These are phyloP conservation scores for Tipula confusa DNA, from an alignment of 2,888 invertebrate species.

Conservation along the genomic window DNA sequence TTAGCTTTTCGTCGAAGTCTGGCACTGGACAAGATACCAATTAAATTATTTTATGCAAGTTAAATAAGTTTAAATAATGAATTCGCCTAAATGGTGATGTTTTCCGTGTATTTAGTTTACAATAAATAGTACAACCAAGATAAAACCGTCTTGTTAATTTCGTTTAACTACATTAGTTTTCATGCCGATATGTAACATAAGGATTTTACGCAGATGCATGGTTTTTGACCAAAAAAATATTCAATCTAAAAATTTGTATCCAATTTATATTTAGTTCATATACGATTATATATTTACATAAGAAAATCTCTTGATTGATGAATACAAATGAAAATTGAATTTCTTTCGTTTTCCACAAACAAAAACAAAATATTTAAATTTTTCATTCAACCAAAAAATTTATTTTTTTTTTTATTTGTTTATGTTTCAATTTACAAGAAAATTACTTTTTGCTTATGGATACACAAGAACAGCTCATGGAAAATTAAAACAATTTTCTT, in stretches of 20 bases:
- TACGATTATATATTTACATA: neutral
- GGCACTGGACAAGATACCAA: too few relatives aligned
- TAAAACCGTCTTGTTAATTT: too few relatives aligned
- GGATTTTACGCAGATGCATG: too few relatives aligned
- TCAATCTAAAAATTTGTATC: neutral
- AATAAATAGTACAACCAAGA: too few relatives aligned
- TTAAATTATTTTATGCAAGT: too few relatives aligned
- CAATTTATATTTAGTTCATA: neutral
- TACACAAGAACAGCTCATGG: neutral
- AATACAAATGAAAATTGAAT: neutral
- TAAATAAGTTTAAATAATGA: too few relatives aligned
- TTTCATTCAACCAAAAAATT: neutral
- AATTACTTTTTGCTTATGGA: neutral
- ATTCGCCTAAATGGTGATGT: too few relatives aligned
- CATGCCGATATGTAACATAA: too few relatives aligned
- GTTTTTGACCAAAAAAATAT: neutral
- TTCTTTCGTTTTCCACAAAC: neutral
- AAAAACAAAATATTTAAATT: neutral
- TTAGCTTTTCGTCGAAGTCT: too few relatives aligned
- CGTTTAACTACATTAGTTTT: too few relatives aligned
- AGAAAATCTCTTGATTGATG: neutral
- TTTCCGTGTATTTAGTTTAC: too few relatives aligned
- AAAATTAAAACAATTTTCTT: neutral
- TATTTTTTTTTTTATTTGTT: neutral
- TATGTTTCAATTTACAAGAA: slow-evolving; percentile 5